Evolutionary conservation across 2,113 vertebrate species (phyloP).

Genomic region (Fregata magnificens): DNA sequence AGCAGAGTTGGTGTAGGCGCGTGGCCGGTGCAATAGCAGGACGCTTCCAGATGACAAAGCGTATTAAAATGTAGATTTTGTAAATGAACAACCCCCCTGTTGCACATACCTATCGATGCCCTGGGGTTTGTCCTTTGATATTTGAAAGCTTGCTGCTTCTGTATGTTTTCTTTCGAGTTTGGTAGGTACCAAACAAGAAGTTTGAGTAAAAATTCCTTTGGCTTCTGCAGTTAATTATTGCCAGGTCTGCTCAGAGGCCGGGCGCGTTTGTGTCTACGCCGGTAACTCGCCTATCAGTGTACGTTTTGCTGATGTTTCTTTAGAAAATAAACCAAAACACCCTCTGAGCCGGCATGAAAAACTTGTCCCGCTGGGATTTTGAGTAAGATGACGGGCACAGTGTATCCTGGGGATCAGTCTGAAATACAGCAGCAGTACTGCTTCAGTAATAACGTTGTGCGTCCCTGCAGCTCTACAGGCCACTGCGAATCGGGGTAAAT

Average conservation of each 20-base stretch:
- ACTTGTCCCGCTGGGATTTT: not conserved
- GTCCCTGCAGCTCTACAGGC: not conserved
- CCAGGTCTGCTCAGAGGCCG: fast-evolving
- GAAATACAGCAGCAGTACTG: fast-evolving
- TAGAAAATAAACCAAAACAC: not conserved
- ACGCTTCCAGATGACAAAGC: not conserved
- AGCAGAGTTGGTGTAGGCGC: fast-evolving
- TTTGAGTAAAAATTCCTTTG: not conserved
- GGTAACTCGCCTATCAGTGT: not conserved
- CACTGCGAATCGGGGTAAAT: fast-evolving
- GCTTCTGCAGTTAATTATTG: not conserved
- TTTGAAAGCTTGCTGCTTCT: not conserved
- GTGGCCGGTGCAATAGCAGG: not conserved
- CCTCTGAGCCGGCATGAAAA: not conserved
- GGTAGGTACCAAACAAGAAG: not conserved
- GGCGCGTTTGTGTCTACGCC: fast-evolving
- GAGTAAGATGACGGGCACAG: not conserved
- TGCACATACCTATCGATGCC: fast-evolving
- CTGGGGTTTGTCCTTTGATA: too few relatives aligned
- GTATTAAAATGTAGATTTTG: fast-evolving
- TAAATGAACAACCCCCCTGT: too few relatives aligned
- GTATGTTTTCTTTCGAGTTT: not conserved
- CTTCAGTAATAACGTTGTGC: fast-evolving
- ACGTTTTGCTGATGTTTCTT: not conserved
- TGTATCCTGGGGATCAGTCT: not conserved